Evolutionary conservation across 1,140 invertebrate genomes (phyloP).

Genomic region (Zaprionus africanus): DNA sequence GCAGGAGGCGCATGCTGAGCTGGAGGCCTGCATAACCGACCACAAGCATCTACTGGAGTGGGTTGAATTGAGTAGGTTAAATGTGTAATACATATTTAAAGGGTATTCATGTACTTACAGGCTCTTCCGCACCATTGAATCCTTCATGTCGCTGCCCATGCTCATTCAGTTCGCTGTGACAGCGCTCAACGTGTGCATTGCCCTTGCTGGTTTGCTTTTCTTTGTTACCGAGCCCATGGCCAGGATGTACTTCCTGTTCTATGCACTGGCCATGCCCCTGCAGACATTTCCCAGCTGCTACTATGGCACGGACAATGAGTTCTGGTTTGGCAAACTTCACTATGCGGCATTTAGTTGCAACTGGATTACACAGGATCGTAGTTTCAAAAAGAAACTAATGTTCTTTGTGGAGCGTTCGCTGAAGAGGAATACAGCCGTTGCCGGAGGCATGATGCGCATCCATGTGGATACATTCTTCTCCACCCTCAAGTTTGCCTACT

Average conservation of each 20-base stretch:
- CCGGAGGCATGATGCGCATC: conserved; percentile 58
- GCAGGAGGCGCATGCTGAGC: background rate
- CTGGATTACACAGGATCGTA: conserved; percentile 43
- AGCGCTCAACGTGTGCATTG: conserved; percentile 61
- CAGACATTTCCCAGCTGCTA: conserved; percentile 61
- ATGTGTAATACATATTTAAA: background rate
- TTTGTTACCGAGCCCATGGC: conserved; percentile 57
- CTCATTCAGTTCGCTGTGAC: conserved; percentile 71
- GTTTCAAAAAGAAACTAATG: conserved; percentile 54
- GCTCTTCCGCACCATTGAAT: conserved; percentile 53
- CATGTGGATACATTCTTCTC: conserved; percentile 58
- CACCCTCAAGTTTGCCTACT: conserved; percentile 57
- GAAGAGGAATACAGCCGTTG: conserved; percentile 29
- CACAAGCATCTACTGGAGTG: conserved; percentile 66
- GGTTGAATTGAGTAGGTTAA: background rate
- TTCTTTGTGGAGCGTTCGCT: conserved; percentile 56
- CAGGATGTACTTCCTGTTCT: conserved; percentile 53
- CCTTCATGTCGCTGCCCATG: conserved; percentile 71
- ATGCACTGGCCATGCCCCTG: conserved; percentile 59
- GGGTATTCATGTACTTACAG: conserved; percentile 21
- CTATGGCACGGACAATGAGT: conserved; percentile 55
- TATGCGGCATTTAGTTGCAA: conserved; percentile 56
- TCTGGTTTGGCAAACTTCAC: conserved; percentile 49
- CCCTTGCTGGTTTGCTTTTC: conserved; percentile 57
- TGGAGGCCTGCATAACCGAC: conserved; percentile 65